These are phyloP conservation scores for Zaprionus obscuricornis DNA, from an alignment of 2,888 invertebrate species.

Conservation along the genomic window DNA sequence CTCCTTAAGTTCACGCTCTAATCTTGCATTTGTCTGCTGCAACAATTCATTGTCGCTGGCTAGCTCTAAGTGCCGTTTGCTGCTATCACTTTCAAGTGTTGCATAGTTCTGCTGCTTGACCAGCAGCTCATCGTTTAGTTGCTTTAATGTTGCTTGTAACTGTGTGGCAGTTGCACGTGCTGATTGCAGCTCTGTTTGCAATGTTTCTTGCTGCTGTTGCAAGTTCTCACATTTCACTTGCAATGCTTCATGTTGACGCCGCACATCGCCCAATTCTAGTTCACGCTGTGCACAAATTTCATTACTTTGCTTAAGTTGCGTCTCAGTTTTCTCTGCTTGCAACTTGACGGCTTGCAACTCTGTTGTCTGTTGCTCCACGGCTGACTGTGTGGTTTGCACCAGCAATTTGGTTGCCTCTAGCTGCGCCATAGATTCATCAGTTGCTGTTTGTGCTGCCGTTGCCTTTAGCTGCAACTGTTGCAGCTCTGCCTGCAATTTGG, in stretches of 20 bases:
- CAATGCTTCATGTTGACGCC: slow-evolving; percentile 60
- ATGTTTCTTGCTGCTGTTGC: slow-evolving; percentile 47
- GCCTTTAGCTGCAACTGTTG: slow-evolving; percentile 26
- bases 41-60: slow-evolving; percentile 68
- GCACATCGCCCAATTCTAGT: slow-evolving; percentile 75
- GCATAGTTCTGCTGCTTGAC: slow-evolving; percentile 59
- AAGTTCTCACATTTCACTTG: slow-evolving; percentile 55
- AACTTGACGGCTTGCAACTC: slow-evolving; percentile 43
- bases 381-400: slow-evolving; percentile 45
- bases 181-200: slow-evolving; percentile 83
- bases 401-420: slow-evolving; percentile 33
- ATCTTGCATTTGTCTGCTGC: slow-evolving; percentile 53
- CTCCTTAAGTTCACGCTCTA: slow-evolving; percentile 78
- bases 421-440: slow-evolving; percentile 13
- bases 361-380: slow-evolving; percentile 44
- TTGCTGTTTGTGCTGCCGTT: slow-evolving; percentile 4
- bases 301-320: slow-evolving; percentile 43
- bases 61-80: slow-evolving; percentile 54
- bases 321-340: slow-evolving; percentile 45
- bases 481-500: slow-evolving; percentile 41
- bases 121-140: slow-evolving; percentile 78
- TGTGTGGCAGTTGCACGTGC: slow-evolving; percentile 40
- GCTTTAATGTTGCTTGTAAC: slow-evolving; percentile 52
- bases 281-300: slow-evolving; percentile 54
- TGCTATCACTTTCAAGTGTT: slow-evolving; percentile 42